Conservation (phyloP, 2,888 invertebrate genomes). For the Leptinotarsa haldemani region DNA sequence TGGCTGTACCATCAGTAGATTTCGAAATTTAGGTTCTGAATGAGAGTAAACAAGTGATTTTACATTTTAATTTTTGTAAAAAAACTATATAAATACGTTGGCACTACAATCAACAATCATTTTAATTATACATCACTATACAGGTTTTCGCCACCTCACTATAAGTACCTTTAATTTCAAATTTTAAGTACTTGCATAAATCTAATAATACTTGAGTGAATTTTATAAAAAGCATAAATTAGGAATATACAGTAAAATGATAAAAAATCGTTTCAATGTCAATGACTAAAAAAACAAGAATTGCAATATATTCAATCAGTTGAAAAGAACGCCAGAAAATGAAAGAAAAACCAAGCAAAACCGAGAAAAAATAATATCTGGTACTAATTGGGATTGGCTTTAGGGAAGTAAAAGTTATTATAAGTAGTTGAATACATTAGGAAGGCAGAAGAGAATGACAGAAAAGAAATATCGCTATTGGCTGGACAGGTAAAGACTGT, state of each 20-base stretch:
- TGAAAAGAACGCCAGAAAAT: neutral
- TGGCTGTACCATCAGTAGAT: too few relatives aligned
- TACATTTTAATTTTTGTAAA: neutral
- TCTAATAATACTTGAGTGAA: conserved; percentile 20
- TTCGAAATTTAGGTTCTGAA: neutral
- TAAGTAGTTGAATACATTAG: too few relatives aligned
- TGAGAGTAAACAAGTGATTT: neutral
- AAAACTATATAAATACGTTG: conserved; percentile 9
- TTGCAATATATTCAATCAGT: neutral
- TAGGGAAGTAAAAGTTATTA: too few relatives aligned
- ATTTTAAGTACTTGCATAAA: conserved; percentile 16
- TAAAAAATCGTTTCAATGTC: neutral
- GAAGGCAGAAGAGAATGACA: too few relatives aligned
- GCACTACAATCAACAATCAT: conserved; percentile 12
- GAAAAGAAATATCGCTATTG: too few relatives aligned
- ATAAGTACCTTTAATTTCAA: conserved; percentile 2
- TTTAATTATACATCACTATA: conserved; percentile 15
- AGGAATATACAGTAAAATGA: neutral
- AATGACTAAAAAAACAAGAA: neutral
- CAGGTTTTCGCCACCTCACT: conserved; percentile 6
- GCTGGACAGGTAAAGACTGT: too few relatives aligned
- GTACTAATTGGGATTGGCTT: too few relatives aligned
- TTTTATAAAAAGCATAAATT: conserved; percentile 11
- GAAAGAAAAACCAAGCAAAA: neutral
- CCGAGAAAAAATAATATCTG: too few relatives aligned